These are phyloP conservation scores for Condylostylus longicornis DNA, from an alignment of 1,140 invertebrate genomes.

Conservation along the genomic window DNA sequence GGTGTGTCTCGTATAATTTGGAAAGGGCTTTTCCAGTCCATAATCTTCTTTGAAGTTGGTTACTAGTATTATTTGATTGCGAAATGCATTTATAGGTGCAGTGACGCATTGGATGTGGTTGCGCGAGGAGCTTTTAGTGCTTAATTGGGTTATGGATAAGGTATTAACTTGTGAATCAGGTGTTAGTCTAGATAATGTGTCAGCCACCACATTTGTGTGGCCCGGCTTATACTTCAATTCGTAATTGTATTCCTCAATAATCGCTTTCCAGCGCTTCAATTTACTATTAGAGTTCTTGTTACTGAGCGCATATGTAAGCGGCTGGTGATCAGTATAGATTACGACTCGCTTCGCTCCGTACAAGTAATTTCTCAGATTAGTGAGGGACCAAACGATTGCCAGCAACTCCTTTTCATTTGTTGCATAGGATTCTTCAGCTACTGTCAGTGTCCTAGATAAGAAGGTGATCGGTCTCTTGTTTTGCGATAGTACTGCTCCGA, in stretches of 20 bases:
- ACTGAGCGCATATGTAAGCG: slow-evolving; percentile 23
- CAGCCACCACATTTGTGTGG: slow-evolving; percentile 7
- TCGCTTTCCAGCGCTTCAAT: slow-evolving; percentile 25
- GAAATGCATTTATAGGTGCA: slow-evolving; percentile 5
- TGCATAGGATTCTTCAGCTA: slow-evolving; percentile 17
- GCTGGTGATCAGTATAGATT: slow-evolving; percentile 20
- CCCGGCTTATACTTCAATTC: slow-evolving; percentile 15
- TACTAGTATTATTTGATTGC: slow-evolving; percentile 7
- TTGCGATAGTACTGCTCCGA: slow-evolving; percentile 26
- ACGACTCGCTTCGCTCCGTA: slow-evolving; percentile 15
- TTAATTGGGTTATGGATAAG: neutral
- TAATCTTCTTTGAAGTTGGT: neutral
- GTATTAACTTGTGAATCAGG: slow-evolving; percentile 3
- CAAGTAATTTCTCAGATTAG: slow-evolving; percentile 24
- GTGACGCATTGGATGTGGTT: slow-evolving; percentile 1
- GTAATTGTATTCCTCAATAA: slow-evolving; percentile 19
- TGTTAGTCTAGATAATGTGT: slow-evolving; percentile 2
- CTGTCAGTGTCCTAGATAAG: slow-evolving; percentile 15
- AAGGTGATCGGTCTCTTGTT: slow-evolving; percentile 10
- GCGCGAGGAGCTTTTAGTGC: neutral
- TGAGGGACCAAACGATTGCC: slow-evolving; percentile 25
- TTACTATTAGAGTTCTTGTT: slow-evolving; percentile 23
- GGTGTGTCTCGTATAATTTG: slow-evolving; percentile 5
- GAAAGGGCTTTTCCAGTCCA: slow-evolving; percentile 3
- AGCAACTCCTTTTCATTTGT: slow-evolving; percentile 19